Percentiles rank a stretch among this genome's conserved stretches.
phyloP scores from a whole-genome alignment of 2,888 invertebrate species.

The Nemapogon koenigi region DNA sequence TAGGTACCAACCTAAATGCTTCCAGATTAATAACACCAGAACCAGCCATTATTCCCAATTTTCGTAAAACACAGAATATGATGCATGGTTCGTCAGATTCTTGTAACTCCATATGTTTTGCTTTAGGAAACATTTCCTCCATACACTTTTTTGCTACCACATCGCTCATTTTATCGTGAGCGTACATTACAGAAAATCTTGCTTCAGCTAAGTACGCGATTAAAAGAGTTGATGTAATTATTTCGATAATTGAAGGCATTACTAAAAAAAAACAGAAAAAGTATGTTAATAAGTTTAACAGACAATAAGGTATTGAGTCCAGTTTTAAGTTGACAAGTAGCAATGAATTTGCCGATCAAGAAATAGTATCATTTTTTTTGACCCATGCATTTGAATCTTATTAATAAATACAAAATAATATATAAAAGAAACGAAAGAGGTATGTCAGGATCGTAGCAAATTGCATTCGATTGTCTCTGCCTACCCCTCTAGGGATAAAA shows the following conservation, averaged over 20 bases:
- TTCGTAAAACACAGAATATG: slow-evolving; percentile 49
- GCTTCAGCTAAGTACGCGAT: slow-evolving; percentile 23
- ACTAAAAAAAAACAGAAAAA: neutral
- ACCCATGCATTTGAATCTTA: too few relatives aligned
- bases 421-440: too few relatives aligned
- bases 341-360: too few relatives aligned
- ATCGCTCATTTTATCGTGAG: slow-evolving; percentile 45
- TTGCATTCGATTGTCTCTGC: too few relatives aligned
- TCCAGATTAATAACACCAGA: slow-evolving; percentile 44
- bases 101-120: slow-evolving; percentile 33
- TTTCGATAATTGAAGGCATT: neutral
- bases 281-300: too few relatives aligned
- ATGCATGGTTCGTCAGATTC: slow-evolving; percentile 52
- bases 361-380: too few relatives aligned
- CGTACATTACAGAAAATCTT: slow-evolving; percentile 50
- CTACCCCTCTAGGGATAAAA: too few relatives aligned
- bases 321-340: too few relatives aligned
- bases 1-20: slow-evolving; percentile 39
- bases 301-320: too few relatives aligned
- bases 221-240: slow-evolving; percentile 18
- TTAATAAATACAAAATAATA: too few relatives aligned
- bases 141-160: slow-evolving; percentile 41
- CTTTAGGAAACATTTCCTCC: slow-evolving; percentile 43
- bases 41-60: slow-evolving; percentile 44
- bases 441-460: too few relatives aligned